Evolutionary conservation across 2,113 vertebrate species (phyloP).

Genomic region (Hemichromis elongatus): DNA sequence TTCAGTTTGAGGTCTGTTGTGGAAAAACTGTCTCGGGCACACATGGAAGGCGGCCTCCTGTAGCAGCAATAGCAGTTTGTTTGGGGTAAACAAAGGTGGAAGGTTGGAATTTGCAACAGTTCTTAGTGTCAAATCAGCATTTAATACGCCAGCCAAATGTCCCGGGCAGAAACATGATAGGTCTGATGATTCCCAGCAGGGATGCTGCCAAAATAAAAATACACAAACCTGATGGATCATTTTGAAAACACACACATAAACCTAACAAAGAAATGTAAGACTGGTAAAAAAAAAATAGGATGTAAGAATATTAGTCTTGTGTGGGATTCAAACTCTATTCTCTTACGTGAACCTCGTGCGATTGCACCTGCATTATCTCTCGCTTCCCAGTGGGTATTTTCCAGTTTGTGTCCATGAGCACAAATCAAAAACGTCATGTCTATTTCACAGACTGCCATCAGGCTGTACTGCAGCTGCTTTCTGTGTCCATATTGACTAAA

Average conservation of each 20-base stretch:
- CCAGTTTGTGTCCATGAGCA: neutral
- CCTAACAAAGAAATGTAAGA: neutral
- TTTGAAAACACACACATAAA: neutral
- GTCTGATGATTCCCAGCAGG: neutral
- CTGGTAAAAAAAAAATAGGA: neutral
- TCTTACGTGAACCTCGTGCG: neutral
- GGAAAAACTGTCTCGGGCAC: neutral
- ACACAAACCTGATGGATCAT: neutral
- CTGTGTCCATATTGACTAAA: neutral
- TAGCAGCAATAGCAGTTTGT: neutral
- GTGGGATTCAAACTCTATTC: neutral
- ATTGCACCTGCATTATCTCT: neutral
- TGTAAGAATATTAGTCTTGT: neutral
- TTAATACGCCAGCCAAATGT: neutral
- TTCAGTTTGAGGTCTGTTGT: neutral
- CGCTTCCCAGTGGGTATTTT: neutral
- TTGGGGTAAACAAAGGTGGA: neutral
- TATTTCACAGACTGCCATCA: neutral
- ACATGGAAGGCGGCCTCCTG: neutral
- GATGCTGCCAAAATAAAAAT: neutral
- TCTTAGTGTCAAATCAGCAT: neutral
- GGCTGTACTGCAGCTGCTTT: neutral
- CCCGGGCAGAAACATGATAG: neutral
- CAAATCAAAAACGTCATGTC: neutral
- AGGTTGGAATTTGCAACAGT: neutral